Evolutionary conservation across 2,888 invertebrate species (phyloP).

Genomic region (Agonopterix subpropinquella): DNA sequence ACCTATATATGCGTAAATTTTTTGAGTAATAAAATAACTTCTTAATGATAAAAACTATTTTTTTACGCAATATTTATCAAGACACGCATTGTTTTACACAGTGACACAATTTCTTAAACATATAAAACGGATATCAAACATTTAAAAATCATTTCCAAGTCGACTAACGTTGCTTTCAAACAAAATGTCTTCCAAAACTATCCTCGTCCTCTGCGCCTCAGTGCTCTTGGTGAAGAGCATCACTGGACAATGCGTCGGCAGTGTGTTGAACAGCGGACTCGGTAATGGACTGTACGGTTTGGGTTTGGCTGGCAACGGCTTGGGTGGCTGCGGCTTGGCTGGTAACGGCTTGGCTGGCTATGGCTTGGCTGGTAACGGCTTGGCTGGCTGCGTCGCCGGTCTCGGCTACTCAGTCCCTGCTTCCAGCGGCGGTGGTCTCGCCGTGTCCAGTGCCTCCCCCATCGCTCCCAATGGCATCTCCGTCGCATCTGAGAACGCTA

Average conservation of each 20-base stretch:
- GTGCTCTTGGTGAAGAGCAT: conserved; percentile 15
- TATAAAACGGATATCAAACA: not conserved
- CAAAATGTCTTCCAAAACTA: conserved; percentile 18
- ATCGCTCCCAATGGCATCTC: conserved; percentile 23
- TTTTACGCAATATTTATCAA: no score
- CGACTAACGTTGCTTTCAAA: not conserved
- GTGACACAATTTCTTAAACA: not conserved
- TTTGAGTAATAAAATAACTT: no score
- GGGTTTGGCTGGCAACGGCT: not conserved
- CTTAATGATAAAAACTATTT: no score
- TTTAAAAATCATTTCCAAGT: not conserved
- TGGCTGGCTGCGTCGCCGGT: not conserved
- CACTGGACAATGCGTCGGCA: not conserved
- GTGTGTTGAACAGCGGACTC: not conserved
- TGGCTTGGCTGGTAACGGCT: not conserved
- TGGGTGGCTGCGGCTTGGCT: not conserved
- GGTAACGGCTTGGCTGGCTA: not conserved
- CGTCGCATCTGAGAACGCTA: conserved; percentile 25
- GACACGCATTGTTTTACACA: no score
- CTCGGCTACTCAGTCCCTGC: not conserved
- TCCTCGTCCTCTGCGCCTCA: conserved; percentile 21
- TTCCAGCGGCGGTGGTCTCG: conserved; percentile 11
- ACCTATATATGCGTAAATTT: no score
- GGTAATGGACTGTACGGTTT: conserved; percentile 5
- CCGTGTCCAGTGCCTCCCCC: conserved; percentile 20